A percentile compares a stretch with the other conserved stretches of the same genome.
Evolutionary conservation across 2,888 invertebrate genomes (phyloP).

Genomic region (Craniophora ligustri): DNA sequence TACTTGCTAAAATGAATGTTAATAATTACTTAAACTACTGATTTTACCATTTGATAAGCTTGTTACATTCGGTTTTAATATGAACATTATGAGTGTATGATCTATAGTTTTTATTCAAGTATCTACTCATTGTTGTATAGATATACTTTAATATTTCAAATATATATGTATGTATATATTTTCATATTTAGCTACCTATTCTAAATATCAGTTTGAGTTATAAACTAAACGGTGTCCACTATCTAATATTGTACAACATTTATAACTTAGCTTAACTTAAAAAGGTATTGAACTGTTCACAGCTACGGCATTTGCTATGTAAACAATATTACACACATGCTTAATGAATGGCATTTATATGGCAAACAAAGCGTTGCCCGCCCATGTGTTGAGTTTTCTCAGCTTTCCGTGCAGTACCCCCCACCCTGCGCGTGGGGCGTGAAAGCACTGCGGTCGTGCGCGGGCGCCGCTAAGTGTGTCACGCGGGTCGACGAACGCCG

Average conservation of each 20-base stretch:
- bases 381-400: constrained; percentile 71
- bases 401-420: constrained; percentile 79
- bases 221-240: too few relatives aligned
- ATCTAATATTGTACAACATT: too few relatives aligned
- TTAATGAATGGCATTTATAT: constrained; percentile 1
- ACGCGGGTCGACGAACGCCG: constrained; percentile 88
- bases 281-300: too few relatives aligned
- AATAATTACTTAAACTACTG: constrained; percentile 5
- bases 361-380: constrained; percentile 51
- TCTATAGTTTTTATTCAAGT: too few relatives aligned
- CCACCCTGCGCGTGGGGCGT: constrained; percentile 79
- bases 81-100: too few relatives aligned
- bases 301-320: background rate
- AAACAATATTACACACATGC: constrained; percentile 17
- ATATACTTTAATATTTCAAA: too few relatives aligned
- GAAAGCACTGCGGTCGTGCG: constrained; percentile 84
- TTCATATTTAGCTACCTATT: too few relatives aligned
- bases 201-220: too few relatives aligned
- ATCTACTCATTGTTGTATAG: background rate
- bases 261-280: too few relatives aligned
- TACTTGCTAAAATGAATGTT: background rate
- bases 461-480: constrained; percentile 85
- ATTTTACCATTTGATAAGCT: constrained; percentile 12
- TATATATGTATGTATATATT: too few relatives aligned
- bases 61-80: too few relatives aligned